phyloP scores from a whole-genome alignment of 2,113 vertebrate genomes.

The Rafetus swinhoei region DNA sequence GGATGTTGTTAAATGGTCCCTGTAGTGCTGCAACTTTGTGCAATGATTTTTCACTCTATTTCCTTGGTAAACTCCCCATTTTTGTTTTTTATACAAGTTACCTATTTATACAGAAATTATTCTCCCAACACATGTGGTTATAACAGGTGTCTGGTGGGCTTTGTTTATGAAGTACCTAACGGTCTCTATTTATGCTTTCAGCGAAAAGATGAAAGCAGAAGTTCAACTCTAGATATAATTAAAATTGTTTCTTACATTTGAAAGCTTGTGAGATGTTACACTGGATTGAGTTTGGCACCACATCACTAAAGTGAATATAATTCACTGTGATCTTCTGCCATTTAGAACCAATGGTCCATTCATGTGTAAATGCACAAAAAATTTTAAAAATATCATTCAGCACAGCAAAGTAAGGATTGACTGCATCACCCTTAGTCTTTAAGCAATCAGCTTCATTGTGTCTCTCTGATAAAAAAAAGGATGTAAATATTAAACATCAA shows the following conservation, averaged over 20 bases:
- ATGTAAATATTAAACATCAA: conserved; percentile 38
- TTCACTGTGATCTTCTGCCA: conserved; percentile 65
- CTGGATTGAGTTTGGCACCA: conserved; percentile 58
- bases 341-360: conserved; percentile 63
- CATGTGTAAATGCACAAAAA: conserved; percentile 69
- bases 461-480: not conserved
- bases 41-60: not conserved
- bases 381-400: conserved; percentile 11
- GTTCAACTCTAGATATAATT: conserved; percentile 13
- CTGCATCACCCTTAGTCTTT: conserved; percentile 25
- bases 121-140: not conserved
- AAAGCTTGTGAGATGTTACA: conserved; percentile 49
- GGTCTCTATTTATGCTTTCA: not conserved
- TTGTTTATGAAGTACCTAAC: not conserved
- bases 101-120: not conserved
- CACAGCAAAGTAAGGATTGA: not conserved
- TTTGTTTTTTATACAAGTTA: not conserved
- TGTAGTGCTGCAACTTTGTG: not conserved
- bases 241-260: not conserved
- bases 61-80: not conserved
- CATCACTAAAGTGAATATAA: conserved; percentile 61
- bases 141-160: not conserved
- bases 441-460: conserved; percentile 41
- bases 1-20: accelerated
- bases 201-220: not conserved